Evolutionary conservation across 2,888 invertebrate genomes (phyloP).

Genomic region (Pocota personata): DNA sequence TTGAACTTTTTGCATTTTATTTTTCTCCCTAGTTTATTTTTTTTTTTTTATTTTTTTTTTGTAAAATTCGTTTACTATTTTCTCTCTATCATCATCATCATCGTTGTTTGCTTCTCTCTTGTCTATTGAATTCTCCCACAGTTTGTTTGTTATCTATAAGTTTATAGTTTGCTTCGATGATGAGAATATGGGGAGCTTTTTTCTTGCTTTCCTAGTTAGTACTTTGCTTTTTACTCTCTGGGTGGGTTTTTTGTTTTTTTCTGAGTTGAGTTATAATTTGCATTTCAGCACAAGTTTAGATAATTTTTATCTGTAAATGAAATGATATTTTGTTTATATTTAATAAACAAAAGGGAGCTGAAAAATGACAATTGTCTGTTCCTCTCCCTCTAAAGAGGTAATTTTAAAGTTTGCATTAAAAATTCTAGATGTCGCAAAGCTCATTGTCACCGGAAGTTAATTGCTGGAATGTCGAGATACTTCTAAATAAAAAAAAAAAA

Average conservation of each 20-base stretch:
- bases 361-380: too few relatives aligned
- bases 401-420: too few relatives aligned
- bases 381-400: too few relatives aligned
- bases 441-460: too few relatives aligned
- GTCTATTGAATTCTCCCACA: not conserved
- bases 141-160: slow-evolving; percentile 40
- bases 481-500: too few relatives aligned
- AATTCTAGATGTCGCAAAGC: too few relatives aligned
- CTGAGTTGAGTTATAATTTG: not conserved
- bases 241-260: not conserved
- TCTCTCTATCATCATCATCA: slow-evolving; percentile 5
- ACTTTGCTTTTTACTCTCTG: not conserved
- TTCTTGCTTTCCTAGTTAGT: not conserved
- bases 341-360: too few relatives aligned
- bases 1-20: slow-evolving; percentile 71
- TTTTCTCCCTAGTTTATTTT: slow-evolving; percentile 7
- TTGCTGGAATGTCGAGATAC: too few relatives aligned
- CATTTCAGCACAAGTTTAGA: not conserved
- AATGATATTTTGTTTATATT: too few relatives aligned
- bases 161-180: slow-evolving; percentile 8
- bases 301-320: too few relatives aligned
- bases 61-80: slow-evolving; percentile 28
- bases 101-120: not conserved
- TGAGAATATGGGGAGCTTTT: slow-evolving; percentile 30
- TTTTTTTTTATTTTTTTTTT: not conserved